These are phyloP conservation scores for Darevskia nairensis DNA, from an alignment of 2,797 vertebrate species.

Conservation along the genomic window DNA sequence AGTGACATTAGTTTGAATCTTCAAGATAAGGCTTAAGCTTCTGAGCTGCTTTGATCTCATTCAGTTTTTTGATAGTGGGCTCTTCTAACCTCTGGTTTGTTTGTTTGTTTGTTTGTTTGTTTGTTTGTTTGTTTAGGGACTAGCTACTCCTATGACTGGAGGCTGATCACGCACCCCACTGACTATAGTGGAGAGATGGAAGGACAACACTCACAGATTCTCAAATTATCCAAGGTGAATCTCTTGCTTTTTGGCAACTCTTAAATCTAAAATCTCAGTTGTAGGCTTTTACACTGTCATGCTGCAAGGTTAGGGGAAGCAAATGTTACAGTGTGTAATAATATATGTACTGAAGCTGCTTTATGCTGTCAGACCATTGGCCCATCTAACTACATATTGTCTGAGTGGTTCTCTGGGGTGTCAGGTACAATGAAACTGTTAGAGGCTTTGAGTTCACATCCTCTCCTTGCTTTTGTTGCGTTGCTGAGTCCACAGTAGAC, in stretches of 20 bases:
- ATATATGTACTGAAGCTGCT: background rate
- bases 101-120: conserved; percentile 49
- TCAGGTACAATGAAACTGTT: too few species aligned
- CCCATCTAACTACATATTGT: background rate
- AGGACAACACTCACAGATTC: conserved; percentile 85
- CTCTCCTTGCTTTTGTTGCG: too few species aligned
- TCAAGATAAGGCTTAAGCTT: conserved; percentile 15
- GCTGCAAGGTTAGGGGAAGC: background rate
- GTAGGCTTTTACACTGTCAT: background rate
- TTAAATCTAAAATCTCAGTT: background rate
- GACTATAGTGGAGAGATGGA: conserved; percentile 97
- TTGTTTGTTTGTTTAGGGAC: conserved; percentile 79
- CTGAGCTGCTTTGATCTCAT: conserved; percentile 43
- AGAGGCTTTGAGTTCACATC: too few species aligned
- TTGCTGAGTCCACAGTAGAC: background rate
- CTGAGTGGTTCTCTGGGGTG: background rate
- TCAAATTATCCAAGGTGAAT: conserved; percentile 93
- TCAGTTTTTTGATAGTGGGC: conserved; percentile 1
- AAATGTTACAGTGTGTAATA: background rate
- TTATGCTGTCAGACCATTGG: background rate
- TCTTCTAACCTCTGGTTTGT: conserved; percentile 53
- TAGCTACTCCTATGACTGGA: conserved; percentile 91
- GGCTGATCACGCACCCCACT: conserved; percentile 91
- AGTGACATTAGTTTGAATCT: background rate
- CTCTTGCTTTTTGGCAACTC: conserved; percentile 30